phyloP scores from a whole-genome alignment of 2,113 vertebrate species.

The Sus scrofa region DNA sequence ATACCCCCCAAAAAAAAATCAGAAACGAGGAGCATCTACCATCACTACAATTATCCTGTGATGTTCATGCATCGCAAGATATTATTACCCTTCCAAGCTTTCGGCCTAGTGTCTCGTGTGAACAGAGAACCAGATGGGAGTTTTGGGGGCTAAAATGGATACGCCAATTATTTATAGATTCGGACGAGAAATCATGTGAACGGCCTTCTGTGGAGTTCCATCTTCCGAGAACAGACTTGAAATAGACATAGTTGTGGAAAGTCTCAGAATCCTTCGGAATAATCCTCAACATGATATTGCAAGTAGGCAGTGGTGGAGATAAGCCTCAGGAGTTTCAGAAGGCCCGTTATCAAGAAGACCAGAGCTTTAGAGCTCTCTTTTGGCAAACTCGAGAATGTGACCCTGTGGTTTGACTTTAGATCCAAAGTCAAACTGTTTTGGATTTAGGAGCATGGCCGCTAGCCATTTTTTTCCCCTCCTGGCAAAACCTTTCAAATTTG shows the following conservation, averaged over 20 bases:
- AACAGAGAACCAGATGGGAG: conserved; percentile 82
- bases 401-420: background rate
- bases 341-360: background rate
- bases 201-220: conserved; percentile 83
- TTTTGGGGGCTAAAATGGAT: conserved; percentile 83
- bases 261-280: conserved; percentile 80
- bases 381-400: conserved; percentile 35
- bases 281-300: conserved; percentile 76
- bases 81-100: conserved; percentile 75
- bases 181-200: conserved; percentile 80
- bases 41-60: conserved; percentile 45
- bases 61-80: background rate
- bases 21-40: conserved; percentile 25
- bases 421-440: background rate
- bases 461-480: background rate
- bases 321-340: conserved; percentile 52
- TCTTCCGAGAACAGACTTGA: conserved; percentile 80
- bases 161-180: conserved; percentile 83
- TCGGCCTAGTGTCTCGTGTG: conserved; percentile 76
- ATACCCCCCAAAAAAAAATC: too few relatives aligned
- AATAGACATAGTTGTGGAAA: conserved; percentile 82
- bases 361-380: background rate
- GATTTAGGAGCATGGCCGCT: background rate
- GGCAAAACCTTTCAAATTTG: conserved; percentile 5
- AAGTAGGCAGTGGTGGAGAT: conserved; percentile 61